Conservation (phyloP, 64 coral and sea anemone genomes). For the Astreopora myriophthalma region DNA sequence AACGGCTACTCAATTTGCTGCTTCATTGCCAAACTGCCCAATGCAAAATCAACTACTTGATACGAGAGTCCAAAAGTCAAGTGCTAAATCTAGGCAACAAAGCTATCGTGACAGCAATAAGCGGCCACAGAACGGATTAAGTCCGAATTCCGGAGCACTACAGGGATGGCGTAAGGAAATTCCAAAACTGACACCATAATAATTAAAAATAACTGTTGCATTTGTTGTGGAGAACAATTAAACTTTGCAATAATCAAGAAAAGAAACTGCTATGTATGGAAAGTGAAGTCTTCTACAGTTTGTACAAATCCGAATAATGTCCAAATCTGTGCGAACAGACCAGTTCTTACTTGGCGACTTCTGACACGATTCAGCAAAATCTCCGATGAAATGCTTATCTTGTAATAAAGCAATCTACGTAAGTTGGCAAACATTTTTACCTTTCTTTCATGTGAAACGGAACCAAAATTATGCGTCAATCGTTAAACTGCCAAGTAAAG, state of each 20-base stretch:
- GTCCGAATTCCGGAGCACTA: neutral
- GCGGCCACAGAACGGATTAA: neutral
- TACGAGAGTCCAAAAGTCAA: too few relatives aligned
- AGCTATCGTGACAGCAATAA: neutral
- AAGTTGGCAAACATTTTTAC: neutral
- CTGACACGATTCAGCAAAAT: neutral
- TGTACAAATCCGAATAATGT: too few relatives aligned
- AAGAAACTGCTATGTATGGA: neutral
- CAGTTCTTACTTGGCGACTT: neutral
- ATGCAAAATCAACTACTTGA: too few relatives aligned
- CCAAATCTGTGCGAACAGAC: neutral
- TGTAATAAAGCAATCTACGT: constrained; percentile 11
- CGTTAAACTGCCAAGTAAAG: neutral
- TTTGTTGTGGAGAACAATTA: neutral
- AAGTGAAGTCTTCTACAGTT: too few relatives aligned
- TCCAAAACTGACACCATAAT: neutral
- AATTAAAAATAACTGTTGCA: neutral
- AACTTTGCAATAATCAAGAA: neutral
- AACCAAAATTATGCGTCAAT: constrained; percentile 37
- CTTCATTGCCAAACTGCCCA: too few relatives aligned
- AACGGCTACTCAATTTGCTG: too few relatives aligned
- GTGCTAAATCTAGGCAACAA: neutral
- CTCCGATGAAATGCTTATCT: constrained; percentile 23
- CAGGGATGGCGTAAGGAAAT: neutral
- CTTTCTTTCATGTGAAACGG: neutral